Percentiles rank a stretch among this genome's conserved stretches.
These are phyloP conservation scores for Ascidia mentula DNA, from an alignment of 23 tunicate genomes.

Conservation along the genomic window DNA sequence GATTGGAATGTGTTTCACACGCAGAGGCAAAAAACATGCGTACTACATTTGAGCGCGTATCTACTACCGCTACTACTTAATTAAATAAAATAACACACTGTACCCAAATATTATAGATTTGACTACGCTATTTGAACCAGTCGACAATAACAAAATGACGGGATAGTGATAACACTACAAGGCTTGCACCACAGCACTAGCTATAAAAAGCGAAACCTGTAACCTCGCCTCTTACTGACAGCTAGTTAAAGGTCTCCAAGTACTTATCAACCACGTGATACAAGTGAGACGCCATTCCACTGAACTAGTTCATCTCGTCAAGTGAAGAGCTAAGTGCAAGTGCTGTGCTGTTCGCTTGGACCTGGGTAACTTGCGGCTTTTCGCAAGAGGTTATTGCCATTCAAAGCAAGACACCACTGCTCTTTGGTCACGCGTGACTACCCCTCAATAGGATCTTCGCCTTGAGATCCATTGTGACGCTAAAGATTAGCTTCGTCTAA, in stretches of 20 bases:
- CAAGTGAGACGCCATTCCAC: background rate
- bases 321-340: conserved; percentile 13
- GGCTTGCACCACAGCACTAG: too few relatives aligned
- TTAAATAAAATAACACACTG: too few relatives aligned
- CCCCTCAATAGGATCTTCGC: background rate
- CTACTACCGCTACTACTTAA: too few relatives aligned
- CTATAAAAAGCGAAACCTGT: background rate
- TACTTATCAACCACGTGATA: background rate
- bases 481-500: background rate
- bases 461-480: background rate
- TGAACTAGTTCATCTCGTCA: conserved; percentile 10
- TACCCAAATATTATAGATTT: too few relatives aligned
- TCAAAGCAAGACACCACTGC: conserved; percentile 9
- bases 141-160: too few relatives aligned
- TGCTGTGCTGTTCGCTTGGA: background rate
- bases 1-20: conserved; percentile 1
- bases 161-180: too few relatives aligned
- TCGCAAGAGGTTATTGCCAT: background rate
- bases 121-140: too few relatives aligned
- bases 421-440: background rate
- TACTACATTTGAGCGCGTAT: too few relatives aligned
- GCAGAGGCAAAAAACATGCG: too few relatives aligned
- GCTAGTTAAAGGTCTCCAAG: background rate
- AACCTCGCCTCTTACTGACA: background rate
- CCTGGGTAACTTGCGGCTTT: background rate